phyloP scores from a whole-genome alignment of 2,888 invertebrate species.

The Sinotaia quadrata region DNA sequence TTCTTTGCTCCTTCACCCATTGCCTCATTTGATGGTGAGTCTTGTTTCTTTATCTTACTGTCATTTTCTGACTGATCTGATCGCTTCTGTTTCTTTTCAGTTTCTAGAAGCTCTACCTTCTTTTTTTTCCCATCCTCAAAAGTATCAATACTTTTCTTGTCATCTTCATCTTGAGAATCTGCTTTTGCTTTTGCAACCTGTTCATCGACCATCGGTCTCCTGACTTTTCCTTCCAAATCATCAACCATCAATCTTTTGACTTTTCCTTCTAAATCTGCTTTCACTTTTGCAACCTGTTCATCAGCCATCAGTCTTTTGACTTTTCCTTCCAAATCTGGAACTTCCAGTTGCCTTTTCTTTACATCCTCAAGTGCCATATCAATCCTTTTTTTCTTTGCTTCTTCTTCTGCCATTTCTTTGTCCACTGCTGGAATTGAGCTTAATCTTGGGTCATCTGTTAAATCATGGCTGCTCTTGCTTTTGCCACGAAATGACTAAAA shows the following conservation, averaged over 20 bases:
- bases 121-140: constrained; percentile 64
- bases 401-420: constrained; percentile 34
- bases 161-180: constrained; percentile 25
- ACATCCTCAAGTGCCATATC: background rate
- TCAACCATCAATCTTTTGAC: no score
- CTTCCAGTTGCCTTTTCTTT: background rate
- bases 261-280: no score
- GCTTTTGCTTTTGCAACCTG: background rate
- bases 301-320: no score
- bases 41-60: constrained; percentile 13
- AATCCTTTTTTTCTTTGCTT: constrained; percentile 9
- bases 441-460: constrained; percentile 89
- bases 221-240: no score
- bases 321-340: no score
- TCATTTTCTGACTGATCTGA: background rate
- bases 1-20: constrained; percentile 1
- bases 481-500: constrained; percentile 77
- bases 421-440: constrained; percentile 79
- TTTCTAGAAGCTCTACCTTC: constrained; percentile 36
- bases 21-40: background rate
- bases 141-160: constrained; percentile 32
- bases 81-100: constrained; percentile 10
- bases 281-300: no score
- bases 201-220: no score
- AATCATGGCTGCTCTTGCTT: constrained; percentile 95